Base-by-base conservation (phyloP, 2,888 invertebrate genomes). In the Spisula solida region DNA sequence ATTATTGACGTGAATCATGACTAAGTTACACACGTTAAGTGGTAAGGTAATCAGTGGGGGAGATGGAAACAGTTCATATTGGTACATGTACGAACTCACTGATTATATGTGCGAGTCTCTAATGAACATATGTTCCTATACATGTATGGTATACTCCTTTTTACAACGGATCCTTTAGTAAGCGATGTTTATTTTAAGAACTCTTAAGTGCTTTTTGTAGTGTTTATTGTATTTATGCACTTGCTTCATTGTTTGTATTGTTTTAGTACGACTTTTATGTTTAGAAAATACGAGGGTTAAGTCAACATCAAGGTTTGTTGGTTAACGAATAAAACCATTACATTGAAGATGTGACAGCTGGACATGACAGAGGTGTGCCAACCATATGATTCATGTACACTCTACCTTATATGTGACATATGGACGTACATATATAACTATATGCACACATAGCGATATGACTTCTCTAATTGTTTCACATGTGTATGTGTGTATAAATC, bases 211-310 rank as follows among this genome's bases (percentile, higher is more conserved):
- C 51, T 25, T 66, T 66, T 66, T 66, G 60, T 66, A n/a, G 25
- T 66, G 20, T 66, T 66, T n/a, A 25, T 66, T n/a, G n/a, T 25
- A n/a, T 66, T n/a, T 25, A n/a, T 66, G 25, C 5, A 66, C 60
- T 66, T 10, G 6, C 10, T 0, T 25, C 4, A 5, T 66, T 66
- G 25, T 25, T n/a, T 66, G 60, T 66, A 66, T 25, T 66, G 25
- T 66, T 66, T 66, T 25, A 66, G 60, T 66, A 66, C 60, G n/a
- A 66, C 25, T 66, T 66, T 66, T 25, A 66, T 66, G 60, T 25
- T 25, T 1, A n/a, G 20, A 66, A 56, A 66, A n/a, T 25, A 66
- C 60, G 10, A 25, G 60, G 60, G 60, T 66, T 66, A 66, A 66
- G 25, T 25, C n/a, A 66, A 66, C 25, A 66, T 4, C 1, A 1